A percentile compares a stretch with the other conserved stretches of the same genome.
Conservation (phyloP, 1,140 invertebrate genomes). For the Drosophila varians region DNA sequence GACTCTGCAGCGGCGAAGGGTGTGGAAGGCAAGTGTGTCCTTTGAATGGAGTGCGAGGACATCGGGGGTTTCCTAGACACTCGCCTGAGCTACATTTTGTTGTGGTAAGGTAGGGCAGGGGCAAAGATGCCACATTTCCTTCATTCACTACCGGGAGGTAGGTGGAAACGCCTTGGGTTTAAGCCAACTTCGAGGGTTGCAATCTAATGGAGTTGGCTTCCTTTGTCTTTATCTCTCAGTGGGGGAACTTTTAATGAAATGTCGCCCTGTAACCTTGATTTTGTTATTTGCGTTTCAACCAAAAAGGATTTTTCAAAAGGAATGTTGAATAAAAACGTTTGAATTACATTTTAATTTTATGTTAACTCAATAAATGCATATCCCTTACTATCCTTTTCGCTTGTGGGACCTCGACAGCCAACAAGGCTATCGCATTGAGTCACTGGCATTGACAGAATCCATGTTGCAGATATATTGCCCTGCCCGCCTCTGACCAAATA, state of each 20-base stretch:
- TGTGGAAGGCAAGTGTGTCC: neutral
- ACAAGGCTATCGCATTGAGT: constrained; percentile 35
- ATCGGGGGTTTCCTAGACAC: constrained; percentile 43
- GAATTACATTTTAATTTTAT: neutral
- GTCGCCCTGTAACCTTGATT: constrained; percentile 40
- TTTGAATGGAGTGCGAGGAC: neutral
- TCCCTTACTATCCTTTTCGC: neutral
- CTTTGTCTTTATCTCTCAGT: constrained; percentile 3
- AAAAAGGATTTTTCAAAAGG: neutral
- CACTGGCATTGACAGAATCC: constrained; percentile 8
- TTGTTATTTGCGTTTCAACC: constrained; percentile 1
- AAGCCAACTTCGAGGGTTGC: constrained; percentile 33
- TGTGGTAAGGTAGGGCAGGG: constrained; percentile 35
- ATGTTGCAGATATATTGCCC: constrained; percentile 4
- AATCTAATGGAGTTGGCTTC: constrained; percentile 30
- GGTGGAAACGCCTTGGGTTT: constrained; percentile 6
- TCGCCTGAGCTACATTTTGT: constrained; percentile 49
- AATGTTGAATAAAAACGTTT: neutral
- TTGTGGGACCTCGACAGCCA: constrained; percentile 6
- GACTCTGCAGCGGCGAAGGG: constrained; percentile 12
- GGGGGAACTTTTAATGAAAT: constrained; percentile 24
- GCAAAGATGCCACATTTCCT: constrained; percentile 36
- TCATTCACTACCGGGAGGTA: neutral
- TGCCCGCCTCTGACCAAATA: constrained; percentile 43
- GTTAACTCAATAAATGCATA: neutral